Evolutionary conservation across 2,888 invertebrate genomes (phyloP).

Genomic region (Hanleya hanleyi): DNA sequence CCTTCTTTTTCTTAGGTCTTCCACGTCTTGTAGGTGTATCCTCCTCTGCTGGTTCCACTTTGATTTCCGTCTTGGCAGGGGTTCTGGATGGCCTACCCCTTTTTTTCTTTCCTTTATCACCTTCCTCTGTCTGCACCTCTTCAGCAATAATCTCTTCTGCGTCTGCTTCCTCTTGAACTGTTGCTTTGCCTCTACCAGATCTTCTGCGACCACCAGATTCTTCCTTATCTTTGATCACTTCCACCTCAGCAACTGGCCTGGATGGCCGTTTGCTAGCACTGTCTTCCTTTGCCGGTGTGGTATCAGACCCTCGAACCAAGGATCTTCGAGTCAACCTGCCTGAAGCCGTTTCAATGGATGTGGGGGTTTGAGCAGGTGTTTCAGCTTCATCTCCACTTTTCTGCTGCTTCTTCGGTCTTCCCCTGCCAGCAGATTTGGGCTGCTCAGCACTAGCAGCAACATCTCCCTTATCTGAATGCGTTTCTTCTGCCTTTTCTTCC

Average conservation of each 20-base stretch:
- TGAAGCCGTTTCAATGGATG: background rate
- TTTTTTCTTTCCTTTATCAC: slow-evolving; percentile 12
- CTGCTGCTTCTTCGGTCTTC: slow-evolving; percentile 37
- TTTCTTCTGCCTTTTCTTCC: background rate
- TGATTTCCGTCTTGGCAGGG: background rate
- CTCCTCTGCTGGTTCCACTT: slow-evolving; percentile 20
- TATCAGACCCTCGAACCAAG: background rate
- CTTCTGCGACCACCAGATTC: background rate
- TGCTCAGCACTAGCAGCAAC: slow-evolving; percentile 9
- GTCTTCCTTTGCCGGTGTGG: background rate
- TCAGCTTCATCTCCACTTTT: slow-evolving; percentile 23
- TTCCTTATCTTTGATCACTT: background rate
- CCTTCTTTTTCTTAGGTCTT: slow-evolving; percentile 27
- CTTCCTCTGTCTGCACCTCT: slow-evolving; percentile 5
- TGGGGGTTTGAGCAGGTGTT: slow-evolving; percentile 8
- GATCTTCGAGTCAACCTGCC: background rate
- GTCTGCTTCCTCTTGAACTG: background rate
- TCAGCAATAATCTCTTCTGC: slow-evolving; percentile 7
- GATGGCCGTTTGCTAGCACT: background rate
- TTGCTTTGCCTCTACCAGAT: background rate
- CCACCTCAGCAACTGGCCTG: background rate
- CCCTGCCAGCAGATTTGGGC: slow-evolving; percentile 19
- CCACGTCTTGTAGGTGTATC: slow-evolving; percentile 28
- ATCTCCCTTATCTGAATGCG: background rate
- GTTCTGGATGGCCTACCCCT: slow-evolving; percentile 1